Percentiles rank a stretch among this genome's conserved stretches.
phyloP scores from a whole-genome alignment of 2,888 invertebrate genomes.

The Noctua janthina region DNA sequence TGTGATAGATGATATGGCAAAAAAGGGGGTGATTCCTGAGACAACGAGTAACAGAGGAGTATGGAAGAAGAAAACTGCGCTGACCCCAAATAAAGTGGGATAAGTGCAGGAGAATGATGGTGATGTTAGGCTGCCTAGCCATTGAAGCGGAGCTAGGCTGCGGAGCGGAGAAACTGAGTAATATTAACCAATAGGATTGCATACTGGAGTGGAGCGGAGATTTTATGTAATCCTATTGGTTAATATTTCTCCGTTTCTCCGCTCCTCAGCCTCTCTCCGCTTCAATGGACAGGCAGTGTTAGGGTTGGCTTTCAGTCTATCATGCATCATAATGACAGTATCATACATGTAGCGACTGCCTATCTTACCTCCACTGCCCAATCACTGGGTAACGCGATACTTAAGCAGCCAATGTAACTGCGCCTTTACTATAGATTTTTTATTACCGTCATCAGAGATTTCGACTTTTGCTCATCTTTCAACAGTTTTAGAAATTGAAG shows the following conservation, averaged over 20 bases:
- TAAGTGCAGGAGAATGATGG: not conserved
- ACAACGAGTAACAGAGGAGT: not conserved
- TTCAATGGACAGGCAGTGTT: no score
- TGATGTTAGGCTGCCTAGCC: not conserved
- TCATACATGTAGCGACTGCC: not conserved
- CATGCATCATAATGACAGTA: not conserved
- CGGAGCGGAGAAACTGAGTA: no score
- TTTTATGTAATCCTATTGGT: no score
- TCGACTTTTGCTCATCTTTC: slow-evolving; percentile 9
- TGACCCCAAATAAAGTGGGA: not conserved
- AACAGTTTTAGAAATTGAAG: slow-evolving; percentile 24
- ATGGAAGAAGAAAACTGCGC: not conserved
- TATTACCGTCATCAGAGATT: slow-evolving; percentile 5
- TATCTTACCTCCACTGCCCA: not conserved
- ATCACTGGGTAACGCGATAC: not conserved
- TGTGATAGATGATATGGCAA: not conserved
- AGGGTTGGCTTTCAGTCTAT: not conserved
- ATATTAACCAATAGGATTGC: no score
- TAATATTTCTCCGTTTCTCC: no score
- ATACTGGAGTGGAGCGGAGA: no score
- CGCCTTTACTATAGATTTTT: not conserved
- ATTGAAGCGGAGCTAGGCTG: no score
- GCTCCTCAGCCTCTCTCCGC: no score
- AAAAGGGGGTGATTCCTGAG: not conserved
- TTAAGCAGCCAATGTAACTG: slow-evolving; percentile 55